phyloP scores from a whole-genome alignment of 2,113 vertebrate species.

The Campylomormyrus tamandua region DNA sequence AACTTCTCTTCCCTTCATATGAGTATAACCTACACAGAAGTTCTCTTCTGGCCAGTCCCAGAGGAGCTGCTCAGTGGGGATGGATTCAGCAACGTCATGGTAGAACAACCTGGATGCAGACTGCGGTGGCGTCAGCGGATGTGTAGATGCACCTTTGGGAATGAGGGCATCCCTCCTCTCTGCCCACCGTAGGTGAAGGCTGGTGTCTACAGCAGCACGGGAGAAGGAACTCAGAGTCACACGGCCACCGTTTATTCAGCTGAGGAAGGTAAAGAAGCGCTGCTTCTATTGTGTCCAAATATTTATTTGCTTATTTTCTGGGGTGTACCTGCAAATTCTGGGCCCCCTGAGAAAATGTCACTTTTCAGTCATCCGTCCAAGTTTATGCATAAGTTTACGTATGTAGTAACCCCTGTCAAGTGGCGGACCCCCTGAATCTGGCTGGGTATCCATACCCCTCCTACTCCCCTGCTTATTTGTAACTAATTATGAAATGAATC shows the following conservation, averaged over 20 bases:
- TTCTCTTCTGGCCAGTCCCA: conserved; percentile 64
- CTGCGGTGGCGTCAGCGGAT: conserved; percentile 67
- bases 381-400: neutral
- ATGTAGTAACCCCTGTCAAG: neutral
- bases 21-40: neutral
- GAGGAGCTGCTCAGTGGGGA: conserved; percentile 82
- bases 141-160: conserved; percentile 72
- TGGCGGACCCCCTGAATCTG: neutral
- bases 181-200: conserved; percentile 80
- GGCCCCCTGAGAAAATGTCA: neutral
- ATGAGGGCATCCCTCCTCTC: conserved; percentile 68
- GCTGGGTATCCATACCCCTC: neutral
- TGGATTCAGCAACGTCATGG: conserved; percentile 74
- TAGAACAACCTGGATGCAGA: conserved; percentile 69
- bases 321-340: neutral
- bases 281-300: conserved; percentile 18
- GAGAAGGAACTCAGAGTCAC: conserved; percentile 69
- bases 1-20: neutral
- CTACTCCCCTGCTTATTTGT: neutral
- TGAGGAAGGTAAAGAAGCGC: conserved; percentile 63
- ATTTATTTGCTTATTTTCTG: neutral
- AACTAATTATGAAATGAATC: neutral
- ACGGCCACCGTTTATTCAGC: conserved; percentile 66
- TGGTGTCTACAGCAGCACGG: conserved; percentile 73
- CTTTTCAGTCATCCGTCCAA: neutral